Evolutionary conservation across 2,888 invertebrate genomes (phyloP).

Genomic region (Melolontha melolontha): DNA sequence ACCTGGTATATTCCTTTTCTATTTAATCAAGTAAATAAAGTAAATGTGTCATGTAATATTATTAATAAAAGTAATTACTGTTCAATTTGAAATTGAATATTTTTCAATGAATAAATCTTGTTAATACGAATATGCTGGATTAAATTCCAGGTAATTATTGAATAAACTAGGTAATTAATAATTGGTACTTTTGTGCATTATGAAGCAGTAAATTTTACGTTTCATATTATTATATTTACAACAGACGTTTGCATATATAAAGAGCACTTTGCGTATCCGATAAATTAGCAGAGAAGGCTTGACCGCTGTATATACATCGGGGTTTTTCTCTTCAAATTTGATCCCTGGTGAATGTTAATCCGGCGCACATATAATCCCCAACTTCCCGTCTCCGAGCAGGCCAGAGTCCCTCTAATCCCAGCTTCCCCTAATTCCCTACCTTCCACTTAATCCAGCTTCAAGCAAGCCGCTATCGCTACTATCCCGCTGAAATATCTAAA

Average conservation of each 20-base stretch:
- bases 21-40: too few relatives aligned
- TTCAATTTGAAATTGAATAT: too few relatives aligned
- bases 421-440: conserved; percentile 67
- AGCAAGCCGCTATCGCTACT: conserved; percentile 62
- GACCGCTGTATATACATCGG: conserved; percentile 21
- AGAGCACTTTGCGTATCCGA: conserved; percentile 19
- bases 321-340: conserved; percentile 62
- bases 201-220: background rate
- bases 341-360: conserved; percentile 65
- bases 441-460: conserved; percentile 67
- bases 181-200: too few relatives aligned
- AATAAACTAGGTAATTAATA: too few relatives aligned
- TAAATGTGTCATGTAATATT: too few relatives aligned
- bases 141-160: too few relatives aligned
- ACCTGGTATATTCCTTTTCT: too few relatives aligned
- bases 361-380: conserved; percentile 61
- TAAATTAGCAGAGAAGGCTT: conserved; percentile 45
- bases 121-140: too few relatives aligned
- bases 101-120: too few relatives aligned
- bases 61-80: too few relatives aligned
- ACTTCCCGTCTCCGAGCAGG: conserved; percentile 64
- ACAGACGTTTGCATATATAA: background rate
- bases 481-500: conserved; percentile 56
- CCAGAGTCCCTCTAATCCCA: conserved; percentile 65
- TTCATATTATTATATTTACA: conserved; percentile 8